A percentile compares a stretch with the other conserved stretches of the same genome.
phyloP scores from a whole-genome alignment of 2,113 vertebrate genomes.

The Ursus arctos region DNA sequence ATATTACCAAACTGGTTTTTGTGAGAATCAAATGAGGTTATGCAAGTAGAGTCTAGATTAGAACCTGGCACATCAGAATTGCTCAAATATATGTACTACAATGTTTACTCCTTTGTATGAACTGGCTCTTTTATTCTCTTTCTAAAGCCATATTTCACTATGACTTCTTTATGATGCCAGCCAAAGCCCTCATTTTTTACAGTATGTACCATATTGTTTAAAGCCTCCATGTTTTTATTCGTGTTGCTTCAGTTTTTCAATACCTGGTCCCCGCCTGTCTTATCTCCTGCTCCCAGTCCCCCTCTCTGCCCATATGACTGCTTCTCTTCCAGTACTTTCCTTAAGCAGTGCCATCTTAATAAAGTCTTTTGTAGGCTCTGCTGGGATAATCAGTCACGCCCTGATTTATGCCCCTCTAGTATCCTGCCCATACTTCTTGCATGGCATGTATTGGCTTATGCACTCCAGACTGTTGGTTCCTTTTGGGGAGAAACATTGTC shows the following conservation, averaged over 20 bases:
- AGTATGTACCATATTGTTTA: not conserved
- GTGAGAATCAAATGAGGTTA: not conserved
- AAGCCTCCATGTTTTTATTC: not conserved
- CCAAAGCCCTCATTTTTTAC: not conserved
- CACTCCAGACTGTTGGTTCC: not conserved
- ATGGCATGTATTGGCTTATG: not conserved
- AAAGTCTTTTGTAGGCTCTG: not conserved
- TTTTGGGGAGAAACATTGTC: not conserved
- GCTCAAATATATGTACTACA: not conserved
- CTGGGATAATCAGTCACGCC: not conserved
- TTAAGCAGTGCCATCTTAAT: not conserved
- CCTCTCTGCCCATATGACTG: not conserved
- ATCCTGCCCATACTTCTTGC: not conserved
- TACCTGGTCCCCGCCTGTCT: not conserved
- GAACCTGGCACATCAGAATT: not conserved
- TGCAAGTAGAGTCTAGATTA: not conserved
- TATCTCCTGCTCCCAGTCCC: not conserved
- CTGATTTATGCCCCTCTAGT: not conserved
- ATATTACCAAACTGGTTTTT: not conserved
- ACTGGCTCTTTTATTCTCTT: not conserved
- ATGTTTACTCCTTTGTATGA: not conserved
- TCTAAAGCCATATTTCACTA: not conserved
- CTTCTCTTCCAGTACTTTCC: not conserved
- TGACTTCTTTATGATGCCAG: not conserved
- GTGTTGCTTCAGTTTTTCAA: not conserved